Percentiles rank a stretch among this genome's conserved stretches.
These are phyloP conservation scores for Eulemur mongoz DNA, from an alignment of 2,797 vertebrate species.

Conservation along the genomic window DNA sequence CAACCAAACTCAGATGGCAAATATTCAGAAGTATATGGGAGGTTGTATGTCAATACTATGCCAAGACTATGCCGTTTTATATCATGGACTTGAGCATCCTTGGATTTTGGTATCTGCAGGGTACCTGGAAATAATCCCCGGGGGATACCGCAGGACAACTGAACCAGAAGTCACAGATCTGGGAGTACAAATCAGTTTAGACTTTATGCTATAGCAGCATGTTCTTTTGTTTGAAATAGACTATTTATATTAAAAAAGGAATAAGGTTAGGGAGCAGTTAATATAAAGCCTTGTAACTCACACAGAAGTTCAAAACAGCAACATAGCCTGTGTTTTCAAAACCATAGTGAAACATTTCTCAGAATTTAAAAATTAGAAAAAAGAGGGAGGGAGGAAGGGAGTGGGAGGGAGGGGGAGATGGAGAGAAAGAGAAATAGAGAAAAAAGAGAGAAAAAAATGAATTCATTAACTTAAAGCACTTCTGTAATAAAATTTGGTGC, in stretches of 20 bases:
- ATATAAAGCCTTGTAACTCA: background rate
- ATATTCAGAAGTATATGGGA: background rate
- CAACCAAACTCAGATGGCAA: background rate
- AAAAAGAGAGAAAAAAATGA: background rate
- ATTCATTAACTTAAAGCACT: background rate
- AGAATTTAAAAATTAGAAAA: background rate
- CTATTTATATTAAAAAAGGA: background rate
- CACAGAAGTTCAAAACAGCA: background rate
- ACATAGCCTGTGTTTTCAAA: background rate
- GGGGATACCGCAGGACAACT: accelerated
- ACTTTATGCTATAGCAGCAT: background rate
- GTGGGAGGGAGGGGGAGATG: background rate
- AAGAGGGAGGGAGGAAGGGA: background rate
- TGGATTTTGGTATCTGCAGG: background rate
- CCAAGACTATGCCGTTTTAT: background rate
- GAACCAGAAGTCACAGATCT: no score
- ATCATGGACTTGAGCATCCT: background rate
- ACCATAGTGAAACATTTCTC: background rate
- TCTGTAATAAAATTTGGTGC: background rate
- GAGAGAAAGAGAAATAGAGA: background rate
- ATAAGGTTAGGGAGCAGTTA: background rate
- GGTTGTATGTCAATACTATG: background rate
- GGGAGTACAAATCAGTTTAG: background rate
- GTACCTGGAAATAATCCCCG: background rate
- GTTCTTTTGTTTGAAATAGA: background rate